These are phyloP conservation scores for Cylindroiulus punctatus DNA, from an alignment of 2,888 invertebrate species.

Conservation along the genomic window DNA sequence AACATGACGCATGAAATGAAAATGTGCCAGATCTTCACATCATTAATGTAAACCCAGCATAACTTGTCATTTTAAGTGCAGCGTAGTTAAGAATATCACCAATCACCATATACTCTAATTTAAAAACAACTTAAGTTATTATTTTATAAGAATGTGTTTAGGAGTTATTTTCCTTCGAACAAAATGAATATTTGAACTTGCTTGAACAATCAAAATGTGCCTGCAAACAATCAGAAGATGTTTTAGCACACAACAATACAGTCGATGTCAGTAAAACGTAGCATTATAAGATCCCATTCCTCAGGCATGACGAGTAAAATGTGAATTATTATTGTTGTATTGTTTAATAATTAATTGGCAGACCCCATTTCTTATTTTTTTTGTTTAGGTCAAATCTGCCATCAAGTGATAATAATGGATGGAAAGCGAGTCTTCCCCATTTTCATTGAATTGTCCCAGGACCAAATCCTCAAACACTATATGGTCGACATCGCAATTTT, in stretches of 20 bases:
- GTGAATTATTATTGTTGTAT: neutral
- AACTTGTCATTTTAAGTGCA: neutral
- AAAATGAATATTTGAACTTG: neutral
- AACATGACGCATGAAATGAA: too few species aligned
- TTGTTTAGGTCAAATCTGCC: neutral
- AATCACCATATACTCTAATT: neutral
- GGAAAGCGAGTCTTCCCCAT: neutral
- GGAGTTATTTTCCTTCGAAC: neutral
- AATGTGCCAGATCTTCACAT: too few species aligned
- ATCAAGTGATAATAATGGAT: constrained; percentile 14
- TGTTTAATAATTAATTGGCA: neutral
- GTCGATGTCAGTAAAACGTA: neutral
- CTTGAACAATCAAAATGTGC: neutral
- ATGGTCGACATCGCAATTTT: neutral
- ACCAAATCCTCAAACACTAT: constrained; percentile 11
- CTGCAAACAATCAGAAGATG: neutral
- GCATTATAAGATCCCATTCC: constrained; percentile 27
- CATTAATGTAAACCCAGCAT: neutral
- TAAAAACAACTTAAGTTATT: neutral
- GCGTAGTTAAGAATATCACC: too few species aligned
- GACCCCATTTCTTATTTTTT: neutral
- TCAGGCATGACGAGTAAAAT: neutral
- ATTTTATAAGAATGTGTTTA: neutral
- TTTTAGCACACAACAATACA: neutral
- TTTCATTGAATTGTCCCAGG: constrained; percentile 1